These are phyloP conservation scores for Archegozetes longisetosus DNA, from an alignment of 1,140 invertebrate genomes.

Conservation along the genomic window DNA sequence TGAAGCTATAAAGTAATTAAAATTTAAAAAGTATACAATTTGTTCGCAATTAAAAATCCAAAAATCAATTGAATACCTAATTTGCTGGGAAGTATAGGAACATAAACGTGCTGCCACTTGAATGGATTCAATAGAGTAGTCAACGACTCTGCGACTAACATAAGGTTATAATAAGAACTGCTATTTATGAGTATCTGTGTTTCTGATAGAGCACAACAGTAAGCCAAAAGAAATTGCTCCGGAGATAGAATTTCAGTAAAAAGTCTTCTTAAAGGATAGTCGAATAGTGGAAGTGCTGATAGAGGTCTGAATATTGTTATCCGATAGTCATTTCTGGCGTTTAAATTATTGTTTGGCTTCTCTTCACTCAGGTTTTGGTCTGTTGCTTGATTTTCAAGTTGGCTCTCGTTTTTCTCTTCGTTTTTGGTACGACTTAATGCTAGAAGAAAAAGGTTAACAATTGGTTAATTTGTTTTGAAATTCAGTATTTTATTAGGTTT, in stretches of 20 bases:
- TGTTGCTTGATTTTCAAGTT: too few relatives aligned
- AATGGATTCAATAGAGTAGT: slow-evolving; percentile 82
- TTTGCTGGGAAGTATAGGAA: slow-evolving; percentile 88
- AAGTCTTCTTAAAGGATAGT: slow-evolving; percentile 75
- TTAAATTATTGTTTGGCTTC: not conserved
- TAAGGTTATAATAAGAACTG: slow-evolving; percentile 82
- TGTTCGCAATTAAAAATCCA: too few relatives aligned
- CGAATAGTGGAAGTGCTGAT: slow-evolving; percentile 76
- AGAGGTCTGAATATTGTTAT: slow-evolving; percentile 27
- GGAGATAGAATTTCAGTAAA: slow-evolving; percentile 64
- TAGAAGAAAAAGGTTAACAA: too few relatives aligned
- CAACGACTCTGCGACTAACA: slow-evolving; percentile 90
- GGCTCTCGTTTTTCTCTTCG: too few relatives aligned
- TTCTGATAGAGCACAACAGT: slow-evolving; percentile 86
- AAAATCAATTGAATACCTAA: too few relatives aligned
- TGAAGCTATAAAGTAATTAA: too few relatives aligned
- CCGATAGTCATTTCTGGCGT: not conserved
- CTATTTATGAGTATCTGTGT: slow-evolving; percentile 90
- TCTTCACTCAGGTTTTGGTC: too few relatives aligned
- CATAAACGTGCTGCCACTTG: slow-evolving; percentile 95
- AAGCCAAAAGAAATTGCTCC: slow-evolving; percentile 78
- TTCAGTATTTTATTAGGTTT: too few relatives aligned
- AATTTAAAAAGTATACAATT: too few relatives aligned
- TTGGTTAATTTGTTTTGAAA: too few relatives aligned
- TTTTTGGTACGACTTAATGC: too few relatives aligned